Conservation (phyloP, 2,888 invertebrate genomes). For the Agapetus fuscipes region DNA sequence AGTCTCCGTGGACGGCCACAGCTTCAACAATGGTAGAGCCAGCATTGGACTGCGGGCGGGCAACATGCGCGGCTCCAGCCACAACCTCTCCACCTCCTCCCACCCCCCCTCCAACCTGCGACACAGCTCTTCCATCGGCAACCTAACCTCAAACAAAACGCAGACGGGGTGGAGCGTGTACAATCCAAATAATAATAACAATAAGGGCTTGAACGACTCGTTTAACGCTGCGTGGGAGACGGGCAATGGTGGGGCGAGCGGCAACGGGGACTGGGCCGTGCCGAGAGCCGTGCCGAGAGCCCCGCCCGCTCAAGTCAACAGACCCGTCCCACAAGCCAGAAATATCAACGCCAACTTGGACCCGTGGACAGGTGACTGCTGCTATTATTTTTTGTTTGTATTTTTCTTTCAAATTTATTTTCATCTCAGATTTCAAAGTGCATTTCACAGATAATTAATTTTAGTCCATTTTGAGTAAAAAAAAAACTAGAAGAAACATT, state of each 20-base stretch:
- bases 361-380: conserved; percentile 49
- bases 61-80: conserved; percentile 38
- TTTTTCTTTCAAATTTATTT: conserved; percentile 9
- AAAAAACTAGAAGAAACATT: too few relatives aligned
- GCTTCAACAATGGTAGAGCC: conserved; percentile 56
- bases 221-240: conserved; percentile 16
- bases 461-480: too few relatives aligned
- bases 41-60: conserved; percentile 24
- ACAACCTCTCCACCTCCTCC: conserved; percentile 36
- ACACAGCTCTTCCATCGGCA: conserved; percentile 22
- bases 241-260: conserved; percentile 8
- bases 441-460: not conserved
- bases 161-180: conserved; percentile 19
- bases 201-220: conserved; percentile 13
- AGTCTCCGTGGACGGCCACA: conserved; percentile 54
- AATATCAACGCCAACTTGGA: conserved; percentile 42
- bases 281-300: conserved; percentile 16
- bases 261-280: conserved; percentile 23
- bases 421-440: not conserved
- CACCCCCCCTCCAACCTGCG: conserved; percentile 35
- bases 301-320: conserved; percentile 28
- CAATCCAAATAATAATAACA: conserved; percentile 11
- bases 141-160: conserved; percentile 21
- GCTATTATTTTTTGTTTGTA: conserved; percentile 25
- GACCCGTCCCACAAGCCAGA: conserved; percentile 36